A percentile compares a stretch with the other conserved stretches of the same genome.
Conservation (phyloP, 2,888 invertebrate genomes). For the Apamea anceps region DNA sequence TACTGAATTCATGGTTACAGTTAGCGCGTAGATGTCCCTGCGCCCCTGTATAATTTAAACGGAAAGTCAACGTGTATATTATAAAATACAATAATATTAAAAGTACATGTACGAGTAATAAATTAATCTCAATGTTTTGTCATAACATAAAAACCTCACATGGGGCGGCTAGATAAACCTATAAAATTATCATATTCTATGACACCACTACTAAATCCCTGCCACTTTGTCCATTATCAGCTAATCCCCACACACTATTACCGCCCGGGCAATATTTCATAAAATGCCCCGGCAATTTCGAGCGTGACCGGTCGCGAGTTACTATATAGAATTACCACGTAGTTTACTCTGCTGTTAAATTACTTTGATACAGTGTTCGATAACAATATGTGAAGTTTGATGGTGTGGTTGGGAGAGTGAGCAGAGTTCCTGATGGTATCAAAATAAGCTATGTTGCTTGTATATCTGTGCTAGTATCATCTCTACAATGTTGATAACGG, state of each 20-base stretch:
- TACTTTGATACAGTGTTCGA: constrained; percentile 15
- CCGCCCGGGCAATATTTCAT: constrained; percentile 32
- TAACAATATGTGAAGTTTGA: constrained; percentile 14
- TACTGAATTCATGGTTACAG: no score
- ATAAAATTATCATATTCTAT: constrained; percentile 36
- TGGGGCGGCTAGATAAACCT: not conserved
- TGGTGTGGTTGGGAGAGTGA: not conserved
- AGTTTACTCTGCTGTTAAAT: constrained; percentile 26
- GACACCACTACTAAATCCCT: constrained; percentile 21
- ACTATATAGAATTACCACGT: constrained; percentile 48
- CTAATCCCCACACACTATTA: constrained; percentile 30
- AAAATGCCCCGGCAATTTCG: constrained; percentile 63
- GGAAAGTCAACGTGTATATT: no score
- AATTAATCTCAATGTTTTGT: not conserved
- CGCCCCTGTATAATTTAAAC: no score
- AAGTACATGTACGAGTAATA: not conserved
- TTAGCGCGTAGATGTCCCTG: no score
- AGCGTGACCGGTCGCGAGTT: constrained; percentile 40
- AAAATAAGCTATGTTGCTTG: not conserved
- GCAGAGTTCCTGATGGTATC: not conserved
- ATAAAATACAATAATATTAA: no score
- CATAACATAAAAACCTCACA: not conserved
- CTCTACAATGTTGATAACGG: not conserved
- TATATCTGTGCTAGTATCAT: not conserved
- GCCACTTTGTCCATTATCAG: constrained; percentile 30